Conservation (phyloP, 2,888 invertebrate species). For the Acronicta alni region DNA sequence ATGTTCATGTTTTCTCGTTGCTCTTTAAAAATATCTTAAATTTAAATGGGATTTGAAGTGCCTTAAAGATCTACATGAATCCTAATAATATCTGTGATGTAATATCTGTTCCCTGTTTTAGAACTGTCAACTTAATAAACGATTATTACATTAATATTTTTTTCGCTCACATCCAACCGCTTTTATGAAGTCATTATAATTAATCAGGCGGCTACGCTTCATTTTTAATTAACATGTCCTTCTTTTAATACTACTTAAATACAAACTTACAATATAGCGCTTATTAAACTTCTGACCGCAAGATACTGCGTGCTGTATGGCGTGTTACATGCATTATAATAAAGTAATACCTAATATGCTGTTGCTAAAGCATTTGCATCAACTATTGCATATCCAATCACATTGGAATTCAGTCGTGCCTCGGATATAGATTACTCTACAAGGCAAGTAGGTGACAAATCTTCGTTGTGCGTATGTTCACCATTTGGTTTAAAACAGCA, state of each 20-base stretch:
- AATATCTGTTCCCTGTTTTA: conserved; percentile 18
- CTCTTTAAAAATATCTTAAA: conserved; percentile 4
- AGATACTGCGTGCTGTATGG: conserved; percentile 24
- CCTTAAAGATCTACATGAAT: conserved; percentile 22
- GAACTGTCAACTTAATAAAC: conserved; percentile 51
- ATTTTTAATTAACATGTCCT: conserved; percentile 37
- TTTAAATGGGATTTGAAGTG: conserved; percentile 4
- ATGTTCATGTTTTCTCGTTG: neutral
- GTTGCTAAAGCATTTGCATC: conserved; percentile 43
- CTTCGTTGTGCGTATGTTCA: conserved; percentile 11
- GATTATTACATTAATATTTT: conserved; percentile 49
- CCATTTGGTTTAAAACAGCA: neutral
- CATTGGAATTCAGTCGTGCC: conserved; percentile 17
- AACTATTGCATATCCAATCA: conserved; percentile 38
- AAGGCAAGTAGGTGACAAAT: conserved; percentile 25
- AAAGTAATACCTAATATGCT: conserved; percentile 45
- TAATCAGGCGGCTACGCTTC: conserved; percentile 44
- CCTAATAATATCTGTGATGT: conserved; percentile 8
- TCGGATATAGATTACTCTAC: conserved; percentile 38
- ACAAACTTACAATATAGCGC: conserved; percentile 32
- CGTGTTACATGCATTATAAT: conserved; percentile 20
- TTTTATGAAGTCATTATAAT: conserved; percentile 52
- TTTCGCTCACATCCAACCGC: conserved; percentile 21
- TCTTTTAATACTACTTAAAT: conserved; percentile 29
- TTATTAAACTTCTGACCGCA: conserved; percentile 44